Evolutionary conservation across 2,888 invertebrate species (phyloP), one percentile per base, ranked within the genome.

Genomic region (Monochamus alternatus): DNA sequence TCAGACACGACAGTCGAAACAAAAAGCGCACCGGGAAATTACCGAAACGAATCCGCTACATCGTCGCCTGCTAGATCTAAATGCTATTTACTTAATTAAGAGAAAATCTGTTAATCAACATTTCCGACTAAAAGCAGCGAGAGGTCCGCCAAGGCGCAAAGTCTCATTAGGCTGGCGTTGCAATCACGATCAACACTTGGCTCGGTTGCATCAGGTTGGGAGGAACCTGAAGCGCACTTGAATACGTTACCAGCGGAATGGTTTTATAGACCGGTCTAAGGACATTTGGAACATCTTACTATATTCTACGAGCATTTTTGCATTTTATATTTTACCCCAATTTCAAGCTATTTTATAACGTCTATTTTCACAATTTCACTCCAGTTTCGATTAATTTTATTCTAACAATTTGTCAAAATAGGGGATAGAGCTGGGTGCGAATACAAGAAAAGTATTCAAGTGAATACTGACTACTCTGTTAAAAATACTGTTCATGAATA

Each of bases 201-300:
- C 59, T 44, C 10, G 47, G 58, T 31, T 66, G 52, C 66, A 66
- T 66, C 66, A 52, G 32, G 66, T 66, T 66, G 51, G 64, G n/a
- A 14, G 47, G 30, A 32, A 51, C 31, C 44, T 51, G 30, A 66
- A 44, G 47, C 32, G 44, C 31, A 66, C 66, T 66, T 52, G 84
- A 80, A 82, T 82, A 84, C 83, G 82, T 80, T 82, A 84, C 82
- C 83, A 84, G 81, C 82, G 81, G 84, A 84, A 84, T 78, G 81
- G 79, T 67, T 72, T 76, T 80, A 47, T 47, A 47, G 8, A 47
- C 47, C 47, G 43, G 43, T 4, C 43, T 5, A n/a, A n/a, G 5
- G 38, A 38, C 38, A 38, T 38, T 38, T 38, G 38, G 38, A 38
- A 38, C 5, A 3, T 38, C 38, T 38, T 38, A 5, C 38, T 5